Conservation (phyloP, 23 tunicate genomes). For the Halocynthia roretzi region DNA sequence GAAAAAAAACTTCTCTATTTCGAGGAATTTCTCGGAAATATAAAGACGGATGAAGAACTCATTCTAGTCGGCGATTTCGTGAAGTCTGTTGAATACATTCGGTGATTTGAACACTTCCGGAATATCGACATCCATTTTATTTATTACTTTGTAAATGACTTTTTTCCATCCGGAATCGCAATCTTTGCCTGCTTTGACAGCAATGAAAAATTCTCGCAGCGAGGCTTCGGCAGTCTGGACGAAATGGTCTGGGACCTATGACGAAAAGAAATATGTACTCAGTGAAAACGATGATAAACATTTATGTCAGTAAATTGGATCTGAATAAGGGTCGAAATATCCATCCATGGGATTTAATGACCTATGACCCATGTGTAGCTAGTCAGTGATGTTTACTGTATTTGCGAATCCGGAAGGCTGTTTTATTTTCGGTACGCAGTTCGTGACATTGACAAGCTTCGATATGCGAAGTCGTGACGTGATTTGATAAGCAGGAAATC, state of each 20-base stretch:
- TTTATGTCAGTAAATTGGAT: no score
- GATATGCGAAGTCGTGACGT: no score
- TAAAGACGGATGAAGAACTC: neutral
- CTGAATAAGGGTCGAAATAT: no score
- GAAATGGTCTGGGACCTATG: constrained; percentile 77
- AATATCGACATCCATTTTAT: constrained; percentile 80
- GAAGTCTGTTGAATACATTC: constrained; percentile 61
- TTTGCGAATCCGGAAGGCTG: no score
- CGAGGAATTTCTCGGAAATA: neutral
- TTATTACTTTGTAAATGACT: constrained; percentile 91
- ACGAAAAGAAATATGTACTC: neutral
- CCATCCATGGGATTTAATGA: no score
- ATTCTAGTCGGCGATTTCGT: constrained; percentile 31
- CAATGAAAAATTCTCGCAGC: constrained; percentile 79
- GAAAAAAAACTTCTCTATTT: no score
- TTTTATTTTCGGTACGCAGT: no score
- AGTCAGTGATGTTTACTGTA: no score
- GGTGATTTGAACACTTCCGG: constrained; percentile 87
- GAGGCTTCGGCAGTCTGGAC: constrained; percentile 33
- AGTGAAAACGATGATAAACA: no score
- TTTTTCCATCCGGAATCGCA: constrained; percentile 92
- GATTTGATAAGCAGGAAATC: no score
- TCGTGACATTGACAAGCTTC: no score
- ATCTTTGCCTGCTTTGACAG: constrained; percentile 78
- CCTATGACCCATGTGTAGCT: no score